Percentiles rank a stretch among this genome's conserved stretches.
phyloP scores from a whole-genome alignment of 2,888 invertebrate species.

The Dicyrtoma fusca region DNA sequence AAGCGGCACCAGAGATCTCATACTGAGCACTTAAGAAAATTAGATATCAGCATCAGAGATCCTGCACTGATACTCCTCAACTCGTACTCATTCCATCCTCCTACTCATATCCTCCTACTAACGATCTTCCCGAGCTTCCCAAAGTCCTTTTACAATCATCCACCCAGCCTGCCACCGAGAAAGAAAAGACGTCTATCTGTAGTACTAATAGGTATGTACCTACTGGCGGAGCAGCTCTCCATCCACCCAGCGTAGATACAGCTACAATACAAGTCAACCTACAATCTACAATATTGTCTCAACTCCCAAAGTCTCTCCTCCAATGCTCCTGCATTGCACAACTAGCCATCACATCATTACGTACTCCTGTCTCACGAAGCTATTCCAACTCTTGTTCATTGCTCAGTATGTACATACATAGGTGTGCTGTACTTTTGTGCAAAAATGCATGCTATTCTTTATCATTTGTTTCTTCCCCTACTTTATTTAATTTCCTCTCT shows the following conservation, averaged over 20 bases:
- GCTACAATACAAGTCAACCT: too few relatives aligned
- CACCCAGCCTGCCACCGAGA: neutral
- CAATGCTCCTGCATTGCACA: too few relatives aligned
- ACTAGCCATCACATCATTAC: too few relatives aligned
- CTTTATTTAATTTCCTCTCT: too few relatives aligned
- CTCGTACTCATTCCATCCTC: constrained; percentile 16
- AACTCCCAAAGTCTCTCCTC: neutral
- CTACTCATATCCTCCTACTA: constrained; percentile 6
- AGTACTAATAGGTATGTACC: neutral
- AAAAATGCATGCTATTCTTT: too few relatives aligned
- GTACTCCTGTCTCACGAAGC: too few relatives aligned
- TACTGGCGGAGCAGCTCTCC: neutral
- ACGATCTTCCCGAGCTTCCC: neutral
- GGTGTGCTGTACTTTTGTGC: too few relatives aligned
- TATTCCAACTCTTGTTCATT: too few relatives aligned
- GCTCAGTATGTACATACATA: too few relatives aligned
- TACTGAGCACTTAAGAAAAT: constrained; percentile 58
- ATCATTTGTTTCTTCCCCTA: too few relatives aligned
- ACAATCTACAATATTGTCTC: neutral
- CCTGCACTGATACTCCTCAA: constrained; percentile 37
- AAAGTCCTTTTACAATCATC: neutral
- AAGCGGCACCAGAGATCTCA: constrained; percentile 52
- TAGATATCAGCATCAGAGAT: constrained; percentile 53
- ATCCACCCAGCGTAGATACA: too few relatives aligned
- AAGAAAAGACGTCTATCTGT: neutral